Evolutionary conservation across 2,113 vertebrate species (phyloP), one percentile per base, ranked within the genome.

Genomic region (Poeciliopsis occidentalis): DNA sequence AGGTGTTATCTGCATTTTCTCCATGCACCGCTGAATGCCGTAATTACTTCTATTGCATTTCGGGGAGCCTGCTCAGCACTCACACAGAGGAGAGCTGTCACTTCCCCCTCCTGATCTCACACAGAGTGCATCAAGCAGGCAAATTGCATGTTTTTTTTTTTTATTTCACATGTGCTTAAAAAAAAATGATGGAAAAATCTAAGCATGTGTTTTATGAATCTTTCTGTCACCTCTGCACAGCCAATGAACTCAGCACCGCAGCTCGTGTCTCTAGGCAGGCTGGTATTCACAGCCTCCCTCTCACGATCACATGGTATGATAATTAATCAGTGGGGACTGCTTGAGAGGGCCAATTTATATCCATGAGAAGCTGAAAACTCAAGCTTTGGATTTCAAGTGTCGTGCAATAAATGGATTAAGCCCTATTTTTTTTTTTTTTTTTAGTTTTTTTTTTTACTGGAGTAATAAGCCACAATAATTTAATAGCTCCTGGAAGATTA

Each of bases 41-140:
- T 87, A 88, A 92, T 88, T 83, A 78, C 76, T 70, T 83, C n/a
- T 75, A 73, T 73, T n/a, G 47, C 67, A 71, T 85, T 82, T 83
- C 78, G 82, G 72, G 72, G 73, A 75, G 73, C 64, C 64, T 54
- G 70, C 37, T 67, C 37, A 0, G 66, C 60, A 34, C 71, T 73
- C 66, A 57, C 61, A 62, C 44, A 27, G 47, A 75, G 70, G 54
- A 80, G 74, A 81, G 75, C 68, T 61, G 62, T 79, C 67, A 65
- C n/a, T 66, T 80, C 69, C 64, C 32, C 67, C 31, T 22, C 39
- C 60, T 66, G 47, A 0, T 71, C 60, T 44, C 41, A 69, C 65
- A 64, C 66, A 31, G 29, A 29, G 2, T 29, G 60, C 13, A 1
- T 76, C 73, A 63, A 34, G 13, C 3, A 4, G 32, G 19, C 1